Conservation (phyloP, 2,888 invertebrate genomes). For the Heteropelma amictum region DNA sequence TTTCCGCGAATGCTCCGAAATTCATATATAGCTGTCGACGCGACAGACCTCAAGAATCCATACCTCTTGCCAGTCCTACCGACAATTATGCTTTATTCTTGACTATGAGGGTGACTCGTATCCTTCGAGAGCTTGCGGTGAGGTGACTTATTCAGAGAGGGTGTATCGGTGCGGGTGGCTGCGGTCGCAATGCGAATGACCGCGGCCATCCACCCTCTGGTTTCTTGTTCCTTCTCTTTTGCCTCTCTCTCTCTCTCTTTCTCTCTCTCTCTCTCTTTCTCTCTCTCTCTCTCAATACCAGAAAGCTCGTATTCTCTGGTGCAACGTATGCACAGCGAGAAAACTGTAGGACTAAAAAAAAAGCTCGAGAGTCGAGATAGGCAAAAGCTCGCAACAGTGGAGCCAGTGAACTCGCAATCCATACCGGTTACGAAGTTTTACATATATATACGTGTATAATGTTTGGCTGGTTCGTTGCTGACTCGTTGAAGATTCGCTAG, state of each 20-base stretch:
- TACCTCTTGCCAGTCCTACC: neutral
- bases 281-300: neutral
- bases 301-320: neutral
- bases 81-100: neutral
- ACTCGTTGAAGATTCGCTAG: conserved; percentile 23
- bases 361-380: neutral
- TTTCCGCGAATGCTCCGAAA: no score
- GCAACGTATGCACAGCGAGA: neutral
- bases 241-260: neutral
- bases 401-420: conserved; percentile 15
- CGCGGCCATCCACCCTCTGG: conserved; percentile 17
- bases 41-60: no score
- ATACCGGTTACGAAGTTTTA: neutral
- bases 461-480: conserved; percentile 16
- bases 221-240: neutral
- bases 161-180: no score
- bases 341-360: conserved; percentile 5
- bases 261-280: neutral
- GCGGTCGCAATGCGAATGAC: conserved; percentile 1
- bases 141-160: conserved; percentile 8
- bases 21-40: no score
- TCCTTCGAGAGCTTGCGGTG: conserved; percentile 23
- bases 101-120: neutral
- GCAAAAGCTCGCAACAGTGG: neutral
- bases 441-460: neutral